Evolutionary conservation across 1,140 invertebrate genomes (phyloP).

Genomic region (Monochamus saltuarius): DNA sequence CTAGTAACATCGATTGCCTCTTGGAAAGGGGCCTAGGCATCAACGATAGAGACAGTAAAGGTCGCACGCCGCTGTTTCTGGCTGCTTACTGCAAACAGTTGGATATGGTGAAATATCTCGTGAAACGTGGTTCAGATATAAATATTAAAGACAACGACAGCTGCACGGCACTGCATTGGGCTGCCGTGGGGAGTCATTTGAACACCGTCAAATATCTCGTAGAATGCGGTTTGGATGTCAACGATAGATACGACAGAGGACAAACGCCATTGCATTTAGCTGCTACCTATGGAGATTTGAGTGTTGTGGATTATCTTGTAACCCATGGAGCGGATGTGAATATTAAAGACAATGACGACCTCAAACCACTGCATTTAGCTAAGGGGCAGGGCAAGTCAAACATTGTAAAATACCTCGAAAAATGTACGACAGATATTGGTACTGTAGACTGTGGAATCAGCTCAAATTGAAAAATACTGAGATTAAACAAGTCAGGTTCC

Average conservation of each 20-base stretch:
- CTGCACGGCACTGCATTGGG: too few relatives aligned
- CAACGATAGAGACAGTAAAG: too few relatives aligned
- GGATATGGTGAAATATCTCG: not conserved
- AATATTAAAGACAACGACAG: too few relatives aligned
- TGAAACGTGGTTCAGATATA: too few relatives aligned
- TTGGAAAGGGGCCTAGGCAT: too few relatives aligned
- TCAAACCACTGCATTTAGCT: slow-evolving; percentile 35
- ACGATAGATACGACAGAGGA: slow-evolving; percentile 19
- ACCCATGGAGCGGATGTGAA: slow-evolving; percentile 22
- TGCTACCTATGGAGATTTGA: slow-evolving; percentile 46
- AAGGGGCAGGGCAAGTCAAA: slow-evolving; percentile 25
- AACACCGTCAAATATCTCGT: slow-evolving; percentile 27
- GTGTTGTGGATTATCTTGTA: slow-evolving; percentile 23
- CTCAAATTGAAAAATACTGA: too few relatives aligned
- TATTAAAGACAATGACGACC: slow-evolving; percentile 13
- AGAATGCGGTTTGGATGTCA: slow-evolving; percentile 23
- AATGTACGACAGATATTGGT: slow-evolving; percentile 27
- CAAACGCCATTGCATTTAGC: slow-evolving; percentile 53
- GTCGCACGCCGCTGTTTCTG: slow-evolving; percentile 22
- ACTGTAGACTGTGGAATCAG: slow-evolving; percentile 11
- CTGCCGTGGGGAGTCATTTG: slow-evolving; percentile 18
- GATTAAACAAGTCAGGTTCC: too few relatives aligned
- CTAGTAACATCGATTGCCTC: too few relatives aligned
- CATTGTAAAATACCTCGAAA: slow-evolving; percentile 31
- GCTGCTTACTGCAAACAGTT: slow-evolving; percentile 4